Evolutionary conservation across 2,888 invertebrate genomes (phyloP).

Genomic region (Aplocera efformata): DNA sequence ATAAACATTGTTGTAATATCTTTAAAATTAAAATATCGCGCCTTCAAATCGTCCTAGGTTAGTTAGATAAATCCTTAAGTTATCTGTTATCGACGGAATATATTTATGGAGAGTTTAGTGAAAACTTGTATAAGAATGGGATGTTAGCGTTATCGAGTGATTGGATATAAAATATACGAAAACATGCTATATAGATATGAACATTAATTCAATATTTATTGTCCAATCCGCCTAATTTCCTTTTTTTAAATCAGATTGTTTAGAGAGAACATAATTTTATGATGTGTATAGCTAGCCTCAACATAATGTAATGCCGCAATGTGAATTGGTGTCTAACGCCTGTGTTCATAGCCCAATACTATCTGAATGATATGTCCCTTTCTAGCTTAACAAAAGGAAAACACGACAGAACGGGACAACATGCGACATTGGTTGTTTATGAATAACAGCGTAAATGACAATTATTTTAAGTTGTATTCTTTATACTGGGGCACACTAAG

Average conservation of each 20-base stretch:
- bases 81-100: neutral
- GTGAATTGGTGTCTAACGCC: slow-evolving; percentile 41
- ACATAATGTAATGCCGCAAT: slow-evolving; percentile 32
- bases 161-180: too few relatives aligned
- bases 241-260: too few relatives aligned
- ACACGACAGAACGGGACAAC: neutral
- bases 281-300: slow-evolving; percentile 32
- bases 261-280: too few relatives aligned
- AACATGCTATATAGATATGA: too few relatives aligned
- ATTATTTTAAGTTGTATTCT: slow-evolving; percentile 43
- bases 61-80: slow-evolving; percentile 10
- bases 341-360: slow-evolving; percentile 2
- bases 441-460: slow-evolving; percentile 12
- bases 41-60: slow-evolving; percentile 6
- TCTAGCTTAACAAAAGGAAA: neutral
- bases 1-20: too few relatives aligned
- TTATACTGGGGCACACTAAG: slow-evolving; percentile 43
- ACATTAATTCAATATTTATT: too few relatives aligned
- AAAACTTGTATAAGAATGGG: neutral
- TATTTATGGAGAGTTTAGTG: neutral
- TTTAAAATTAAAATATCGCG: too few relatives aligned
- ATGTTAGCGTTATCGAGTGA: too few relatives aligned
- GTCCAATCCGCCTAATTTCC: too few relatives aligned
- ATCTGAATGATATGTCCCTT: neutral
- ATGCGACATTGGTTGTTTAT: neutral